A percentile compares a stretch with the other conserved stretches of the same genome.
These are phyloP conservation scores for Procambarus clarkii DNA, from an alignment of 1,140 invertebrate genomes.

Conservation along the genomic window DNA sequence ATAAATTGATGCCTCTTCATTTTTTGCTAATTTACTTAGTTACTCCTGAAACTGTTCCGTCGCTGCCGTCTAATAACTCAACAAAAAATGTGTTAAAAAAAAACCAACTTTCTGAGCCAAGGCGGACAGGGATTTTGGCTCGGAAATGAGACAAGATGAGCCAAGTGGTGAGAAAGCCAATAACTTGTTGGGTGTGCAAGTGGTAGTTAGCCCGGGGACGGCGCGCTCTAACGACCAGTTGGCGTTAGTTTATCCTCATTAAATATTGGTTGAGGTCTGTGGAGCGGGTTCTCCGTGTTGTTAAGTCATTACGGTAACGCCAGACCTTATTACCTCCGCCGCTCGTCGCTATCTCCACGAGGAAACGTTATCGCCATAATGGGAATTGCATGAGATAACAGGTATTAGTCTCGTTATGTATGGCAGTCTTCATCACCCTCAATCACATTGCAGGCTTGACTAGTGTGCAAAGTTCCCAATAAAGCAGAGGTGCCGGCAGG, in stretches of 20 bases:
- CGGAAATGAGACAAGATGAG: neutral
- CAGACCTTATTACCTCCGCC: constrained; percentile 25
- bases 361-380: constrained; percentile 38
- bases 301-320: constrained; percentile 53
- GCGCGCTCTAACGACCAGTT: constrained; percentile 21
- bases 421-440: constrained; percentile 26
- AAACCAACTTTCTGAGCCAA: no score
- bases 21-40: no score
- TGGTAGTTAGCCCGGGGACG: neutral
- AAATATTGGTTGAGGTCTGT: constrained; percentile 43
- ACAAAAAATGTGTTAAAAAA: no score
- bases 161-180: neutral
- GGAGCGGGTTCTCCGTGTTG: constrained; percentile 19
- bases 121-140: no score
- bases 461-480: constrained; percentile 21
- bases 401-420: constrained; percentile 37
- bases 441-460: neutral
- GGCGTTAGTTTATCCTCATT: constrained; percentile 54
- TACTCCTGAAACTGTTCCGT: no score
- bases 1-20: no score
- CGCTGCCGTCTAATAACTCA: no score
- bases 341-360: neutral
- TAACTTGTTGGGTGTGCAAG: neutral
- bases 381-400: constrained; percentile 28
- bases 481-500: constrained; percentile 17